Base-by-base conservation (phyloP, 2,113 vertebrate species). In the Arenaria interpres region DNA sequence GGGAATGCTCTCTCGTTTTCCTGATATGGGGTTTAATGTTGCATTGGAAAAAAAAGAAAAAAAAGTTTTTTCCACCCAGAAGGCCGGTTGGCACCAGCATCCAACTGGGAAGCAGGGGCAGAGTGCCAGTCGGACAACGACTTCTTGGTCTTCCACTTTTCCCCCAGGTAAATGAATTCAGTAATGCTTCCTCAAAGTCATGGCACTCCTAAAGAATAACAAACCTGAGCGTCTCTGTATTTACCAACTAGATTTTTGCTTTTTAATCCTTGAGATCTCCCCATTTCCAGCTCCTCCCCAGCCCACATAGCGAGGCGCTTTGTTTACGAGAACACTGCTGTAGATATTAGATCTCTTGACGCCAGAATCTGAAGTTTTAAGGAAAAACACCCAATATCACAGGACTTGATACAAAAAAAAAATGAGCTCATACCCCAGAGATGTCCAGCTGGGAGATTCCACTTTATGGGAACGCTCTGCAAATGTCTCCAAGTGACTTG, bases 391-490 rank as follows among this genome's bases (percentile, higher is more conserved):
- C 37, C 77, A 57, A 10, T 88, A 77, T 73, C 90, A 76, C 0
- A 1, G 51, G 87, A 82, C 12, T 23, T 54, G 67, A 82, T 79
- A 76, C 0, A 59, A 59, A 59, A 23, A n/a, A n/a, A 4, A 89
- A 88, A 89, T 74, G 81, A 97, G 87, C 78, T 97, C 91, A 91
- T 63, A 59, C 6, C 32, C 77, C 43, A 79, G 63, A 96, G 94
- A 10, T 37, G 81, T 87, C 89, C 89, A 92, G 45, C 66, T 88
- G 74, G 48, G 81, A 93, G 71, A 94, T 54, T 76, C 91, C 30
- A 39, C 66, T 64, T 64, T 10, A 64, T 86, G 62, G 45, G 68
- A 95, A 92, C 5, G 1, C 6, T 45, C 48, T 53, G 33, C 53
- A 60, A 48, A 85, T n/a, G 4, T 69, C 77, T 89, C 66, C 57